Evolutionary conservation across 92 coral and sea anemone species (phyloP).

Genomic region (Zoanthus solanderi): DNA sequence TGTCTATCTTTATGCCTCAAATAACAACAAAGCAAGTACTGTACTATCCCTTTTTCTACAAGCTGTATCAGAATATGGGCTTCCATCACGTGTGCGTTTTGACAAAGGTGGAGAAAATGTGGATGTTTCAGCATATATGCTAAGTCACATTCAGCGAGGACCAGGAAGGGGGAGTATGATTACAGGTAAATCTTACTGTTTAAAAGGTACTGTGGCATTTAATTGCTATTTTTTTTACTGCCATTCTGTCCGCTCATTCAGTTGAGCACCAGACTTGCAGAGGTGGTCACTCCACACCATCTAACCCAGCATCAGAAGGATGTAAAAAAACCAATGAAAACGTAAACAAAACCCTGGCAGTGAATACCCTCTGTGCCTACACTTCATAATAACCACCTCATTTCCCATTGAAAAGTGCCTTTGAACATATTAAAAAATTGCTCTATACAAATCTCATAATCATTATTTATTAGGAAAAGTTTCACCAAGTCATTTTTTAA

Average conservation of each 20-base stretch:
- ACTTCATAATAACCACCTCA: slow-evolving; percentile 1
- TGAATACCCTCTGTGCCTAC: slow-evolving; percentile 2
- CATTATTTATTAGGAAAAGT: background rate
- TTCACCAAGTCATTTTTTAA: background rate
- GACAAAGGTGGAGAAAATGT: slow-evolving; percentile 67
- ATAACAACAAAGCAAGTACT: slow-evolving; percentile 16
- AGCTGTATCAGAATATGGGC: slow-evolving; percentile 43
- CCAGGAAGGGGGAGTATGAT: slow-evolving; percentile 12
- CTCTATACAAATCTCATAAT: background rate
- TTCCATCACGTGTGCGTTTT: slow-evolving; percentile 64
- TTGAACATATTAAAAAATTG: background rate
- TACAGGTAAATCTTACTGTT: background rate
- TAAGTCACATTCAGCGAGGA: slow-evolving; percentile 48
- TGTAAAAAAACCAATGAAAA: background rate
- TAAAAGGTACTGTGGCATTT: slow-evolving; percentile 1
- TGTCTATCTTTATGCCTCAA: slow-evolving; percentile 7
- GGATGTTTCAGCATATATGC: slow-evolving; percentile 65
- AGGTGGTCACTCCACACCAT: background rate
- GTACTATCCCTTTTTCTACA: slow-evolving; percentile 37
- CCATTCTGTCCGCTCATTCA: background rate
- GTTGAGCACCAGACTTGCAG: slow-evolving; percentile 8
- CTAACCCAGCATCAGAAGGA: slow-evolving; percentile 6
- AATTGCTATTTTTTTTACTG: background rate
- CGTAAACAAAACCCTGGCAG: background rate
- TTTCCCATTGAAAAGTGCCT: background rate